Evolutionary conservation across 1,140 invertebrate genomes (phyloP).

Genomic region (Nomia melanderi): DNA sequence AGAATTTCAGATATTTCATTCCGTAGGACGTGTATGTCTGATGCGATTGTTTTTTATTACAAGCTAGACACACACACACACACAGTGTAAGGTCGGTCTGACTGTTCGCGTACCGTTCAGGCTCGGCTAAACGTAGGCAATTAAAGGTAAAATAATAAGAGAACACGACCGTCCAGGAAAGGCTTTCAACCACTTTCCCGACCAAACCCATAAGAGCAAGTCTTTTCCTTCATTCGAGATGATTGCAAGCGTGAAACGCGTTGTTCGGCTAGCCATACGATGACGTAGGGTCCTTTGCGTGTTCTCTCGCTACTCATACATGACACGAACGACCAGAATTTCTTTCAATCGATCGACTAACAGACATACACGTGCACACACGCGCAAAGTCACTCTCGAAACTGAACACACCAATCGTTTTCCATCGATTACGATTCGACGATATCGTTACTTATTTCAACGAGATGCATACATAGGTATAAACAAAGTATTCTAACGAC

Average conservation of each 20-base stretch:
- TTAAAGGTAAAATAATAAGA: slow-evolving; percentile 24
- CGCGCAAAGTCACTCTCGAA: background rate
- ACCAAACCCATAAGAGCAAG: slow-evolving; percentile 56
- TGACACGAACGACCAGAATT: slow-evolving; percentile 23
- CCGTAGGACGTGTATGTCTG: background rate
- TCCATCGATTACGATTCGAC: slow-evolving; percentile 54
- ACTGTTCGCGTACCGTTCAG: background rate
- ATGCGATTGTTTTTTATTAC: background rate
- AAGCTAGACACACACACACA: background rate
- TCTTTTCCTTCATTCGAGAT: slow-evolving; percentile 36
- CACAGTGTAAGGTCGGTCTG: too few relatives aligned
- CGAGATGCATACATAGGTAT: slow-evolving; percentile 50
- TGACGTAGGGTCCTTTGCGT: slow-evolving; percentile 66
- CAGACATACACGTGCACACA: background rate
- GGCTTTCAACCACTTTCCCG: slow-evolving; percentile 60
- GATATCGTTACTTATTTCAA: slow-evolving; percentile 67
- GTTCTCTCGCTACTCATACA: slow-evolving; percentile 18
- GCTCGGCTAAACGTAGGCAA: slow-evolving; percentile 1
- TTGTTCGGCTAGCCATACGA: slow-evolving; percentile 73
- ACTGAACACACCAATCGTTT: slow-evolving; percentile 52
- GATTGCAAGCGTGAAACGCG: slow-evolving; percentile 45
- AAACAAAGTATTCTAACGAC: slow-evolving; percentile 68
- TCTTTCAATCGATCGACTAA: slow-evolving; percentile 35
- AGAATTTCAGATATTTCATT: too few relatives aligned
- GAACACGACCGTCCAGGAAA: slow-evolving; percentile 66